A percentile compares a stretch with the other conserved stretches of the same genome.
Conservation (phyloP, 2,113 vertebrate genomes). For the Pampusana beccarii region DNA sequence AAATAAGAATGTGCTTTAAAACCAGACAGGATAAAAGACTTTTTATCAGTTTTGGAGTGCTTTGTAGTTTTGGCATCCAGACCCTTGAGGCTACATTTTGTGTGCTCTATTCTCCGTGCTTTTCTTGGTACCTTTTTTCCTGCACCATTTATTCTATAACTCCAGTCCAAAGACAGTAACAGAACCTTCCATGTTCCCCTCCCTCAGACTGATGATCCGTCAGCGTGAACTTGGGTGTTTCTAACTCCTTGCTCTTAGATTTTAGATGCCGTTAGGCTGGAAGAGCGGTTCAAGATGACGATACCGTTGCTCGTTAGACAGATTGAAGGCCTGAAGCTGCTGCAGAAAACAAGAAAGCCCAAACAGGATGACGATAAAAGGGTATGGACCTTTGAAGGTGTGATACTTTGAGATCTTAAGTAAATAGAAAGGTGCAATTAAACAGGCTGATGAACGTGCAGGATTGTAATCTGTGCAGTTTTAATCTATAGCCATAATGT, state of each 20-base stretch:
- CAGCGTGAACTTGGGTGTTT: neutral
- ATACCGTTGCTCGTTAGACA: constrained; percentile 91
- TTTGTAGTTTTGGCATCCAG: neutral
- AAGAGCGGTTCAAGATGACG: constrained; percentile 92
- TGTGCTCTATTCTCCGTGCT: neutral
- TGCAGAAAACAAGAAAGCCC: constrained; percentile 90
- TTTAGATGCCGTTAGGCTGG: constrained; percentile 89
- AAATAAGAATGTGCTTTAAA: neutral
- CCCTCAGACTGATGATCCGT: neutral
- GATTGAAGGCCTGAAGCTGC: constrained; percentile 92
- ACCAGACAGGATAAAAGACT: neutral
- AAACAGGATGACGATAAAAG: constrained; percentile 88
- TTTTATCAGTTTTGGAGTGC: neutral
- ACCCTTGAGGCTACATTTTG: neutral
- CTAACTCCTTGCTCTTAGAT: constrained; percentile 75
- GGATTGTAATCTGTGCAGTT: neutral
- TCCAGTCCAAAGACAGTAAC: neutral
- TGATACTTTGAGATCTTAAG: neutral
- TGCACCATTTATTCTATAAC: neutral
- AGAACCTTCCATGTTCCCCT: neutral
- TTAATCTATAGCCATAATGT: neutral
- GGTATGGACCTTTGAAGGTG: constrained; percentile 68
- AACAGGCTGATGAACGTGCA: neutral
- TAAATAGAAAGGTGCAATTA: neutral
- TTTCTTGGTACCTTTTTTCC: neutral